Percentiles rank a stretch among this genome's conserved stretches.
phyloP scores from a whole-genome alignment of 2,888 invertebrate genomes.

The Hemithea aestivaria region DNA sequence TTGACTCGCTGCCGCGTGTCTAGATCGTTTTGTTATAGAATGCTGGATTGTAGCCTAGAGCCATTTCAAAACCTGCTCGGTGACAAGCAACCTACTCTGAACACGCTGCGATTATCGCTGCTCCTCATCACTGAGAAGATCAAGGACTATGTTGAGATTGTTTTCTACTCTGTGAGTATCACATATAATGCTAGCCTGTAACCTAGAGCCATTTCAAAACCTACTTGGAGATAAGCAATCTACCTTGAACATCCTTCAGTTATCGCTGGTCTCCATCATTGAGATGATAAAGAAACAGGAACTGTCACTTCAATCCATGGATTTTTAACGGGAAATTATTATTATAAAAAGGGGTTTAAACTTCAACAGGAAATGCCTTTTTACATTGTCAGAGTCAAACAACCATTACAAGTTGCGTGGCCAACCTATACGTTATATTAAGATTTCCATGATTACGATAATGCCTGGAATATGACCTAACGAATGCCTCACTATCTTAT shows the following conservation, averaged over 20 bases:
- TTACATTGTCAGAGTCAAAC: too few relatives aligned
- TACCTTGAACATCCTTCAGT: constrained; percentile 39
- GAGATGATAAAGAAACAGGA: constrained; percentile 63
- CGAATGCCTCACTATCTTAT: too few relatives aligned
- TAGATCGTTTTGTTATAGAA: constrained; percentile 34
- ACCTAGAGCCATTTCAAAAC: constrained; percentile 58
- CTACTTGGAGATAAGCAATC: constrained; percentile 63
- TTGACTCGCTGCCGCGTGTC: too few relatives aligned
- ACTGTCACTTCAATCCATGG: too few relatives aligned
- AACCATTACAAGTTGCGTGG: too few relatives aligned
- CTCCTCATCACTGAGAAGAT: constrained; percentile 59
- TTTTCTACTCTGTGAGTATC: constrained; percentile 54
- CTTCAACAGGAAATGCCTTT: too few relatives aligned
- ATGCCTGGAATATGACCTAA: too few relatives aligned
- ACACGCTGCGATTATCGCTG: constrained; percentile 46
- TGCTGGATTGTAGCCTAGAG: constrained; percentile 56
- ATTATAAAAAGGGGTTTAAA: too few relatives aligned
- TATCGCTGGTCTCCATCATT: constrained; percentile 54
- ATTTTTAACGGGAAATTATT: too few relatives aligned
- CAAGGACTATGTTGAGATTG: constrained; percentile 48
- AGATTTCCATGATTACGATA: too few relatives aligned
- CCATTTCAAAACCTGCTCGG: constrained; percentile 63
- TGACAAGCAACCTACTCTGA: constrained; percentile 53
- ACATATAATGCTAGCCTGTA: constrained; percentile 41
- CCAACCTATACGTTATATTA: not conserved